Conservation (phyloP, 2,797 vertebrate genomes). For the Xyrichtys novacula region DNA sequence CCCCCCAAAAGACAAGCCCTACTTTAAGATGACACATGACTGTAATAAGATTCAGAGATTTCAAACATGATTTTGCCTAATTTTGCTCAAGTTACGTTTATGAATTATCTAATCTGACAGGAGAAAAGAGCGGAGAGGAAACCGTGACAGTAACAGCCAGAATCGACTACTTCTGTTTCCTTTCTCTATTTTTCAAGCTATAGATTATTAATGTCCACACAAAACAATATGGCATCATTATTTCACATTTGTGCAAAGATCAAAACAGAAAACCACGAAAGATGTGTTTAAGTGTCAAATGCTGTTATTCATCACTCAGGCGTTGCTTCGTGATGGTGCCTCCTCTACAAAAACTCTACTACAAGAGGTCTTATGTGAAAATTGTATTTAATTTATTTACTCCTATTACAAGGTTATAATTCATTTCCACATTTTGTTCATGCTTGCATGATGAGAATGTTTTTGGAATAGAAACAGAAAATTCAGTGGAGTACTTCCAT, state of each 20-base stretch:
- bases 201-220: conserved; percentile 8
- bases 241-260: conserved; percentile 13
- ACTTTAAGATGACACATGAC: background rate
- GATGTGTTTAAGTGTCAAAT: no score
- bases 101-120: conserved; percentile 7
- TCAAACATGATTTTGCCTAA: conserved; percentile 3
- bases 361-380: background rate
- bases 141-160: background rate
- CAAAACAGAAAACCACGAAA: conserved; percentile 18
- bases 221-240: conserved; percentile 13
- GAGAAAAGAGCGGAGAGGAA: conserved; percentile 9
- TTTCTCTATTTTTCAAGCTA: background rate
- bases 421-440: conserved; percentile 11
- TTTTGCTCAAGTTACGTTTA: background rate
- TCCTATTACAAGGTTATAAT: conserved; percentile 13
- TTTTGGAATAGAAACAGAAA: conserved; percentile 34
- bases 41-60: background rate
- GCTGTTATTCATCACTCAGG: background rate
- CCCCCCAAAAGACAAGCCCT: conserved; percentile 2
- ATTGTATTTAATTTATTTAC: conserved; percentile 15
- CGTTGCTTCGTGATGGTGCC: background rate
- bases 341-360: background rate
- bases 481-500: conserved; percentile 57
- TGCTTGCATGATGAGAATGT: conserved; percentile 23
- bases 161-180: conserved; percentile 11